Base-by-base conservation (phyloP, 2,888 invertebrate species). In the Camptogramma bilineatum region DNA sequence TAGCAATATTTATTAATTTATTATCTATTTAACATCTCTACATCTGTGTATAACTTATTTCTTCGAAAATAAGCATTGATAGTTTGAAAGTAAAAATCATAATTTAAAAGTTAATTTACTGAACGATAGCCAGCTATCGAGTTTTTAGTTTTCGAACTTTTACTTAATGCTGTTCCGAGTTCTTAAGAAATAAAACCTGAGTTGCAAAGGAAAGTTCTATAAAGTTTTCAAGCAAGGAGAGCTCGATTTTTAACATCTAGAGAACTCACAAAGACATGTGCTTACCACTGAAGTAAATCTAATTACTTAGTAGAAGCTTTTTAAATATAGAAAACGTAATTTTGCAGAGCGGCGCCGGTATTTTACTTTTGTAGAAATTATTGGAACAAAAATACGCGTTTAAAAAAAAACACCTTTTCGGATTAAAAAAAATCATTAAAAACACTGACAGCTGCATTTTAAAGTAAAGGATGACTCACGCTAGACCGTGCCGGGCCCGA, bases 201-300 rank as follows among this genome's bases (percentile, higher is more conserved):
- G 56, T 50, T 57, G 44, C 44, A 34, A 46, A 46, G 47, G 4
- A 48, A n/a, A 21, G 19, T 48, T 17, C 18, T 47, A 5, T 7
- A 39, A 16, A 57, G 60, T 39, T 53, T 48, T 42, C n/a, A 21
- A 60, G 24, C 16, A 13, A 47, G 59, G 52, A 18, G 47, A 60
- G 53, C 53, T 60, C 60, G 39, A 60, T 39, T 53, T 39, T 52
- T 59, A 52, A 47, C 52, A 18, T 21, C 44, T 4, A 55, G 24
- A 0, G 10, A 19, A 46, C 16, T 55, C 3, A 13, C 19, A 34
- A 28, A 18, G 17, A 17, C 44, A 13, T 28, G 34, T 44, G 24
- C 24, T 17, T 16, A 13, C 21, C 42, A 42, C 9, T 28, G 28
- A 28, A 39, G 31, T 3, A 13, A 39, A 39, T 39, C 3, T 39